Percentiles rank a stretch among this genome's conserved stretches.
Evolutionary conservation across 1,140 invertebrate genomes (phyloP).

Genomic region (Acromyrmex heyeri): DNA sequence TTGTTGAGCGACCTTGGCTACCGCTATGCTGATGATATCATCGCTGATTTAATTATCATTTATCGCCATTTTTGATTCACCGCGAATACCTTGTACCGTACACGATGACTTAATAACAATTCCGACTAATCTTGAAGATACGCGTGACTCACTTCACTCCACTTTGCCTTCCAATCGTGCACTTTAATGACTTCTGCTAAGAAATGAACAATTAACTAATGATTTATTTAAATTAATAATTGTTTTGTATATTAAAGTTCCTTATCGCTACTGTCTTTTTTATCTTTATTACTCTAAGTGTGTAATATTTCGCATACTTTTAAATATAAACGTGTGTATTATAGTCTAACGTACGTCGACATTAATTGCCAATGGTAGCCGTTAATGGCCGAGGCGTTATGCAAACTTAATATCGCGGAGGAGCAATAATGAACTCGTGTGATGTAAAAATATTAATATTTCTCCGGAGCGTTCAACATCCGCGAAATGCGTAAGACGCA

Average conservation of each 20-base stretch:
- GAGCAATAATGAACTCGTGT: conserved; percentile 14
- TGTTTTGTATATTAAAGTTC: not conserved
- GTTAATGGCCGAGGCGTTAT: conserved; percentile 19
- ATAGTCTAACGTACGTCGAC: not conserved
- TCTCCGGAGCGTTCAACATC: conserved; percentile 26
- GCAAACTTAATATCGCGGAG: conserved; percentile 46
- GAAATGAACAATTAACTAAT: not conserved
- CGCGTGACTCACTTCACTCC: not conserved
- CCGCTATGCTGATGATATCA: conserved; percentile 56
- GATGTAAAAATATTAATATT: conserved; percentile 61
- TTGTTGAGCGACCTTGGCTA: conserved; percentile 77
- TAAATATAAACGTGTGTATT: not conserved
- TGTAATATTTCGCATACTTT: conserved; percentile 32
- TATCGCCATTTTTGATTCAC: conserved; percentile 36
- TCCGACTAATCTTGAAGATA: not conserved
- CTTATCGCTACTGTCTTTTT: not conserved
- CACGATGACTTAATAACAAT: conserved; percentile 34
- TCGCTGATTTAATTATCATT: conserved; percentile 58
- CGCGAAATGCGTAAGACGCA: conserved; percentile 69
- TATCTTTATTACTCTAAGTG: not conserved
- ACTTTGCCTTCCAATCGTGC: not conserved
- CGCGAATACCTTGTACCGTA: conserved; percentile 21
- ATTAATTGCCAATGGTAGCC: conserved; percentile 37
- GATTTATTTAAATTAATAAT: not conserved
- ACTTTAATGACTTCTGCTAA: not conserved